Evolutionary conservation across 2,797 vertebrate species (phyloP), one percentile per base, ranked within the genome.

Genomic region (Poecilia gillii): DNA sequence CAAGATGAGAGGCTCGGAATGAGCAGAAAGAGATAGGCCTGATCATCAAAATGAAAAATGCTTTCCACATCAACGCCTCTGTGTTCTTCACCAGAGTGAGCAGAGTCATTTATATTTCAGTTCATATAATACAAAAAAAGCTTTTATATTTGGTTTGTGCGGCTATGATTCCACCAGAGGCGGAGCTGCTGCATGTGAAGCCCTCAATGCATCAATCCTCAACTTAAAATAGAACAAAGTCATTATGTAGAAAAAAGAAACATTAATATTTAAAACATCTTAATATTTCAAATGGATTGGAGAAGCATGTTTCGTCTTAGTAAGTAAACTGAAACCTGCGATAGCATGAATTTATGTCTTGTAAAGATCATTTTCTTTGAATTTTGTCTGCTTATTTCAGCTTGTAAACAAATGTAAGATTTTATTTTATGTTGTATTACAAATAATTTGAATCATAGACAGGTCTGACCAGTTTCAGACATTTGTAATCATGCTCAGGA

Each of bases 41-140:
- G 12, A 73, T 78, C 59, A 82, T 86, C 84, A 79, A 84, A 84
- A 82, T 84, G 77, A 84, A 78, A 83, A 82, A 84, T 80, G 74
- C 25, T 76, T 87, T 85, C 81, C 78, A 77, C 81, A 78, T 87
- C 82, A 73, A 39, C 76, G 81, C 46, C 13, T 82, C 31, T 73
- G 76, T 68, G 33, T 57, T 41, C 36, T 79, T 76, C 39, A 57
- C 47, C 14, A 43, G 14, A 13, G 72, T 1, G 28, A 79, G 6
- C 6, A 16, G 4, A 39, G 23, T 0, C n/a, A 71, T 75, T 81
- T 74, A 1, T 18, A 57, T 64, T 25, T 73, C 64, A 78, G 36
- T 45, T 82, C 46, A 66, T 41, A 20, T 33, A 20, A 45, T 31
- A 25, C 7, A 59, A 23, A 28, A 6, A 6, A 3, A 47, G 47